Evolutionary conservation across 2,113 vertebrate species (phyloP), one percentile per base, ranked within the genome.

Genomic region (Poeciliopsis turrubarensis): DNA sequence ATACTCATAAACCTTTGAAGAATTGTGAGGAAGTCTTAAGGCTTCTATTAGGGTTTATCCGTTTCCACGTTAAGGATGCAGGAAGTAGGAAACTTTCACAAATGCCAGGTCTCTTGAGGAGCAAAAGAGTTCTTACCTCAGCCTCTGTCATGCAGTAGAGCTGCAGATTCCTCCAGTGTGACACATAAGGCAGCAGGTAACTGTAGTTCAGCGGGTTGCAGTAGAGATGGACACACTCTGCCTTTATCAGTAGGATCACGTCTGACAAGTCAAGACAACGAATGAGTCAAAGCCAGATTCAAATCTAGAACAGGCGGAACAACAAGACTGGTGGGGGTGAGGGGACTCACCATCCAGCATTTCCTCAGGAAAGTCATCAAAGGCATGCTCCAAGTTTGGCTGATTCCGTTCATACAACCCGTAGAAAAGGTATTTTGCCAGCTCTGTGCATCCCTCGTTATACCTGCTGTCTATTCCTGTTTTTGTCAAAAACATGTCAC

Each of bases 381-480:
- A 73, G 0, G 89, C 92, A 82, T 95, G 92, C 32, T 97, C 96
- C 34, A 96, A 89, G 81, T 95, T 95, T 0, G 93, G 89, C 86
- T 91, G 94, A 85, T 87, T 96, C 80, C 94, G 95, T 83, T 93
- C 96, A 68, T 98, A 98, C n/a, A 99, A 92, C 75, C 94, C 97
- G 81, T 97, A 97, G 72, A 99, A 96, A 76, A 99, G 95, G 60
- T 97, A 98, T 87, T 96, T 96, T 0, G 97, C 97, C 86, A 99
- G 93, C 81, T 99, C 98, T 73, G 94, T 94, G 93, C 97, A 99
- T 7, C 98, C 98, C 77, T 96, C 96, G 47, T 98, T 99, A 86
- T 98, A 99, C 37, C 97, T 94, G 87, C 97, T 99, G 86, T 99
- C 98, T 60, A 99, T 98, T 61, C 98, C 98, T 99, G 86, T 61